Evolutionary conservation across 2,888 invertebrate species (phyloP), one percentile per base, ranked within the genome.

Genomic region (Globia sparganii): DNA sequence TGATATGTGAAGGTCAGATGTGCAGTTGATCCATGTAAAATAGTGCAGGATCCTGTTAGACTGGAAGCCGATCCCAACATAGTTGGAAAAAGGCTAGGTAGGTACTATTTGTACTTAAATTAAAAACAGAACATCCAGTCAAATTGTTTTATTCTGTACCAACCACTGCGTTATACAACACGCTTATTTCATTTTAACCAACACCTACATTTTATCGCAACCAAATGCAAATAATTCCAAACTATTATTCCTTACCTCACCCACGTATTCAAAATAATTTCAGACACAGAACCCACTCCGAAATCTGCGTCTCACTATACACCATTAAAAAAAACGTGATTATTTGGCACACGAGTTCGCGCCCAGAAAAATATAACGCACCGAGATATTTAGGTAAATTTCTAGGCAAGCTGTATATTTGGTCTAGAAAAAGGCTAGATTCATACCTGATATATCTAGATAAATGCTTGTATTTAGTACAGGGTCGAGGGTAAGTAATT

Each of bases 361-460:
- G 72, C 43, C 31, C 70, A 77, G 73, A 85, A 69, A 83, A 81
- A 87, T 74, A 77, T 85, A 85, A 86, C 86, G 80, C 81, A 88
- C 83, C 59, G 69, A 90, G 88, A 90, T 90, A 91, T 91, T 91
- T 91, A 87, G 90, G 91, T 91, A 90, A 91, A 91, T 89, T 88
- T 83, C 88, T 83, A 78, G 75, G 69, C 80, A 73, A 65, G 49
- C 53, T 77, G 49, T 83, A 78, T 84, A 83, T 88, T 89, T 84
- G 76, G 73, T 64, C 68, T 76, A 58, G 25, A 43, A 69, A 72
- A 87, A 77, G 72, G 70, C 65, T 81, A 70, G 46, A 28, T 25
- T 31, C 25, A 21, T 40, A 80, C 72, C 62, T 69, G 75, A 58
- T 68, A 34, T 18, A 15, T 81, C 73, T 72, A 69, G n/a, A 58